These are phyloP conservation scores for Reticulitermes speratus DNA, from an alignment of 1,140 invertebrate genomes.

Conservation along the genomic window DNA sequence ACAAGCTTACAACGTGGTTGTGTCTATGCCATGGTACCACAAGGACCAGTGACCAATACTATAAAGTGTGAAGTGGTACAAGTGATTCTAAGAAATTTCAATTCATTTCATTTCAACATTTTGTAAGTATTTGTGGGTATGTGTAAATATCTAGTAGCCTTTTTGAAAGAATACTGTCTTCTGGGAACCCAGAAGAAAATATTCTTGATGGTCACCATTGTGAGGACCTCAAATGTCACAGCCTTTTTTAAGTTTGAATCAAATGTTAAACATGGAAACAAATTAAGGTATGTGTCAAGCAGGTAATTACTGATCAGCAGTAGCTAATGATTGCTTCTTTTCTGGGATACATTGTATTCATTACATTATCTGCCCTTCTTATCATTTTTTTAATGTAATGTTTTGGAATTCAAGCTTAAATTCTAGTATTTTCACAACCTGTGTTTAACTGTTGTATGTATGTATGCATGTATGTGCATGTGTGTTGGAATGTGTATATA, in stretches of 20 bases:
- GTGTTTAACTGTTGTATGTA: not conserved
- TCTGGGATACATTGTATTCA: not conserved
- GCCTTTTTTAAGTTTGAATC: not conserved
- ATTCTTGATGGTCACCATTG: too few relatives aligned
- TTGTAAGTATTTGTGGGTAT: not conserved
- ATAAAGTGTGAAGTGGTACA: not conserved
- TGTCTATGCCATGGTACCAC: not conserved
- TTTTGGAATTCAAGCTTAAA: not conserved
- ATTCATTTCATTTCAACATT: not conserved
- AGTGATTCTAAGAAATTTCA: not conserved
- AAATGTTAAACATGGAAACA: too few relatives aligned
- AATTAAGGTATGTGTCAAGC: not conserved
- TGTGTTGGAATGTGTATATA: not conserved
- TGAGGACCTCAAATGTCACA: too few relatives aligned
- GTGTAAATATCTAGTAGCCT: not conserved
- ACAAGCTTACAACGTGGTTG: not conserved
- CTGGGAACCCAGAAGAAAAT: too few relatives aligned
- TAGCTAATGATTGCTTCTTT: not conserved
- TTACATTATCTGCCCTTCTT: not conserved
- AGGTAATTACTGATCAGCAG: not conserved
- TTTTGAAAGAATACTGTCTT: too few relatives aligned
- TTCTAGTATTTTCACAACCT: not conserved
- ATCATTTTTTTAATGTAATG: not conserved
- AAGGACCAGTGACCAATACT: not conserved
- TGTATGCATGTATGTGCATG: not conserved